Percentiles rank a stretch among this genome's conserved stretches.
These are phyloP conservation scores for Nysson spinosus DNA, from an alignment of 2,888 invertebrate species.

Conservation along the genomic window DNA sequence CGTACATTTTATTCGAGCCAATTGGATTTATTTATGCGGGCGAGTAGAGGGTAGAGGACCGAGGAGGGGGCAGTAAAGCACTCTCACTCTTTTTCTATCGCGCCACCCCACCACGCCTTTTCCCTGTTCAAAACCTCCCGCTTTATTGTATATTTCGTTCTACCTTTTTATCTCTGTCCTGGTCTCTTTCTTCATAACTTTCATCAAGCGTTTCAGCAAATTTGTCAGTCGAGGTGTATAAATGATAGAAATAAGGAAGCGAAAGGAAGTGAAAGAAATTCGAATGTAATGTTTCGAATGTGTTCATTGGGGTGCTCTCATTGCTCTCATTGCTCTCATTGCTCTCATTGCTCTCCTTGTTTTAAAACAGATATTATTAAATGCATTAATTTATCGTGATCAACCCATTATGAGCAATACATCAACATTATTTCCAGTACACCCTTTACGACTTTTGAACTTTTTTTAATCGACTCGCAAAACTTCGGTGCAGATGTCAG, in stretches of 20 bases:
- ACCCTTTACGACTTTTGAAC: no score
- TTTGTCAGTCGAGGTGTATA: no score
- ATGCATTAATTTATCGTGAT: no score
- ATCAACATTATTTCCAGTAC: no score
- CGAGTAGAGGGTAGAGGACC: slow-evolving; percentile 43
- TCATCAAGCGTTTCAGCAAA: no score
- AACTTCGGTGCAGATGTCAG: slow-evolving; percentile 27
- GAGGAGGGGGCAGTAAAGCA: slow-evolving; percentile 60
- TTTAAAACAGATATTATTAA: no score
- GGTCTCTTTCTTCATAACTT: slow-evolving; percentile 16
- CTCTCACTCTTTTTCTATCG: slow-evolving; percentile 55
- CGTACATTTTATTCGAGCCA: slow-evolving; percentile 70
- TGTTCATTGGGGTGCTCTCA: slow-evolving; percentile 17
- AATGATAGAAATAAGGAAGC: slow-evolving; percentile 10
- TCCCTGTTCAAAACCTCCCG: slow-evolving; percentile 57
- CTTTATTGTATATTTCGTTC: slow-evolving; percentile 68
- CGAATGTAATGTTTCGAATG: not conserved
- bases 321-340: no score
- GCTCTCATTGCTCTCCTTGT: no score
- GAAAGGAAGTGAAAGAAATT: not conserved
- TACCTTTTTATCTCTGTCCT: slow-evolving; percentile 55
- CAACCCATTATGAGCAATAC: no score
- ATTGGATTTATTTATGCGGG: slow-evolving; percentile 70
- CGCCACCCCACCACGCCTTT: slow-evolving; percentile 65
- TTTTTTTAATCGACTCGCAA: no score